Evolutionary conservation across 2,113 vertebrate genomes (phyloP), one percentile per base, ranked within the genome.

Genomic region (Hippopotamus amphibius): DNA sequence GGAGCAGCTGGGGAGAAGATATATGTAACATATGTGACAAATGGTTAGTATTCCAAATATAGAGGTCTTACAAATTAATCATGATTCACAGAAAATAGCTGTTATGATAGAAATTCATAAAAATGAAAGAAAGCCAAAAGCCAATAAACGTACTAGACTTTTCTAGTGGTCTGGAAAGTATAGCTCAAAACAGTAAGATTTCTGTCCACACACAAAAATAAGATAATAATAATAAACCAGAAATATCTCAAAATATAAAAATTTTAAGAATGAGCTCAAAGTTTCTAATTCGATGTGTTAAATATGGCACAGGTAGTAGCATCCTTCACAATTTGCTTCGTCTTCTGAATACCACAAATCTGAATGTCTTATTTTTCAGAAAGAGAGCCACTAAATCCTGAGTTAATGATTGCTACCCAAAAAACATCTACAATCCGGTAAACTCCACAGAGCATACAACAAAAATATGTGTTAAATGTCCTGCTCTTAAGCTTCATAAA

Each of bases 141-240:
- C 53, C 61, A 93, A 81, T 53, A 72, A 72, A 80, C 11, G 16
- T 63, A 55, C 66, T n/a, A 93, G 65, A 90, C 30, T 46, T 93
- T 82, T 59, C 57, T 83, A 79, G 30, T 33, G 9, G 7, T 81
- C 30, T 77, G n/a, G 19, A 85, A 93, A 66, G 12, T 53, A 55
- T 53, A 85, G 74, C 15, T 41, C 77, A 91, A 69, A 68, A 91
- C 28, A 77, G n/a, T 26, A 65, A 48, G 46, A 55, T 19, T 48
- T 89, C 81, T 94, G 57, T 28, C 55, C 16, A 80, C 30, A 83
- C 15, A 89, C 46, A 85, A 93, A 93, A 53, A 28, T 77, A n/a
- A 88, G 6, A 82, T 22, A 0, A 86, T 30, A 37, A 63, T 33
- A 90, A 96, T 88, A 79, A 92, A 89, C 33, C 41, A 92, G 33